Conservation (phyloP, 2,888 invertebrate species). For the Tetropium fuscum region DNA sequence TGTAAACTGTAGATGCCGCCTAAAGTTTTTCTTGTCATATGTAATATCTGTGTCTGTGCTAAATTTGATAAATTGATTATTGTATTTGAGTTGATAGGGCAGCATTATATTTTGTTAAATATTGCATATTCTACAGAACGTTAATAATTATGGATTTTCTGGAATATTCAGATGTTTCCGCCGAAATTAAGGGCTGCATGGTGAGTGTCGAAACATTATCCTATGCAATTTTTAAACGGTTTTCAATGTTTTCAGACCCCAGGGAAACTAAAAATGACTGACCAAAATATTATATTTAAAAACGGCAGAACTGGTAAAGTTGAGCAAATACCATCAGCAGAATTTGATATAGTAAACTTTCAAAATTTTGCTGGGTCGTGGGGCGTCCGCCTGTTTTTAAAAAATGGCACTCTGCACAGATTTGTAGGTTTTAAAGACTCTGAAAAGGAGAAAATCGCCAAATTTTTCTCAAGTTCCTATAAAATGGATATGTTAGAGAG, state of each 20-base stretch:
- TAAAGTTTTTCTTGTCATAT: too few species aligned
- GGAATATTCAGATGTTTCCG: slow-evolving; percentile 87
- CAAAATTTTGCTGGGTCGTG: slow-evolving; percentile 91
- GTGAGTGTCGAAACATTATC: slow-evolving; percentile 69
- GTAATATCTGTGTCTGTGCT: too few species aligned
- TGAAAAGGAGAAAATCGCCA: slow-evolving; percentile 94
- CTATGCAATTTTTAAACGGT: neutral
- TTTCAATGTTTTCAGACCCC: slow-evolving; percentile 75
- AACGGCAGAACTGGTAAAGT: slow-evolving; percentile 97
- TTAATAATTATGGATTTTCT: slow-evolving; percentile 91
- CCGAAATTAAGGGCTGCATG: slow-evolving; percentile 89
- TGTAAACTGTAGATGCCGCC: too few species aligned
- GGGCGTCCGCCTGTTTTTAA: slow-evolving; percentile 90
- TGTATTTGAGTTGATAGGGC: too few species aligned
- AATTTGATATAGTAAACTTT: slow-evolving; percentile 93
- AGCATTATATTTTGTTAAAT: too few species aligned
- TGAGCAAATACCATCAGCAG: slow-evolving; percentile 85
- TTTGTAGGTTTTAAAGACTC: slow-evolving; percentile 95
- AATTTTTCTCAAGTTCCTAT: slow-evolving; percentile 88
- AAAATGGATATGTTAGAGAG: slow-evolving; percentile 89
- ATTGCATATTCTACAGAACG: too few species aligned
- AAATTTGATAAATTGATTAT: too few species aligned
- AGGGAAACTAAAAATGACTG: slow-evolving; percentile 92
- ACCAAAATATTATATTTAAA: slow-evolving; percentile 91
- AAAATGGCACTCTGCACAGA: slow-evolving; percentile 90